Evolutionary conservation across 1,140 invertebrate species (phyloP).

Genomic region (Drosophila takahashii): DNA sequence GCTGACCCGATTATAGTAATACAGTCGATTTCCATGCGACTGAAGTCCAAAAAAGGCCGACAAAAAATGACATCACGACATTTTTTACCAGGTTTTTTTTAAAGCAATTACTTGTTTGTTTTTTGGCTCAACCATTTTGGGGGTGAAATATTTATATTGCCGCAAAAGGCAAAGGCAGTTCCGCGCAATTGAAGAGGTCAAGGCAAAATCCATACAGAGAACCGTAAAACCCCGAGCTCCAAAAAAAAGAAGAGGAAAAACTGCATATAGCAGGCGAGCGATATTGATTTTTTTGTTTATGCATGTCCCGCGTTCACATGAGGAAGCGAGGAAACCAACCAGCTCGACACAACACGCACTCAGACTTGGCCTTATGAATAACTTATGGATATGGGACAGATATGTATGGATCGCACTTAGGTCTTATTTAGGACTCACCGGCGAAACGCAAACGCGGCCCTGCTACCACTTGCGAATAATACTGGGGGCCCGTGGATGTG

Average conservation of each 20-base stretch:
- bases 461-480: conserved; percentile 20
- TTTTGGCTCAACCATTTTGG: neutral
- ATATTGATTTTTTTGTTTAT: conserved; percentile 47
- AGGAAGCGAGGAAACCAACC: conserved; percentile 6
- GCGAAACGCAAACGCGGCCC: conserved; percentile 25
- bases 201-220: conserved; percentile 1
- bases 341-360: conserved; percentile 9
- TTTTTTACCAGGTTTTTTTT: conserved; percentile 8
- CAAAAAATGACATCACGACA: conserved; percentile 30
- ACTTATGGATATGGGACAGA: conserved; percentile 2
- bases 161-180: neutral
- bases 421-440: conserved; percentile 28
- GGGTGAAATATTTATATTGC: neutral
- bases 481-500: conserved; percentile 13
- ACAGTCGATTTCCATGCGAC: conserved; percentile 12
- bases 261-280: conserved; percentile 28
- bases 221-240: conserved; percentile 4
- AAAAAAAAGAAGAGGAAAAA: neutral
- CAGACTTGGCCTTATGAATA: conserved; percentile 25
- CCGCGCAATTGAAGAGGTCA: conserved; percentile 9
- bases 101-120: neutral
- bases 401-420: neutral
- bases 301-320: conserved; percentile 22
- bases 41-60: conserved; percentile 19
- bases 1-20: conserved; percentile 30